Evolutionary conservation across 2,888 invertebrate genomes (phyloP).

Genomic region (Calephelis perditalis): DNA sequence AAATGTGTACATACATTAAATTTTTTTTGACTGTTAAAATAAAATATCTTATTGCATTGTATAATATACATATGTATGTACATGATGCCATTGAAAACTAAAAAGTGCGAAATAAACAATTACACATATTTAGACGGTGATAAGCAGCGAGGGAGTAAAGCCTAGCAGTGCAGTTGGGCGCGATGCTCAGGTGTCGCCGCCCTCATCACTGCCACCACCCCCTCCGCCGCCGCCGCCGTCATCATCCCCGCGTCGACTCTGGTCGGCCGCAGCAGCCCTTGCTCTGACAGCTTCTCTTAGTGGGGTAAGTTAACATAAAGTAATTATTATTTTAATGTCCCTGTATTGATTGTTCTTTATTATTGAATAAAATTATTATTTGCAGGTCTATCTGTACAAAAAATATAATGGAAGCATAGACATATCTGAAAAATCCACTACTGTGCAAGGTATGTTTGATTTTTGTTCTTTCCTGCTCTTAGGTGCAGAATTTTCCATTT

Average conservation of each 20-base stretch:
- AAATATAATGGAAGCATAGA: conserved; percentile 35
- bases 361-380: background rate
- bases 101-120: too few relatives aligned
- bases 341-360: background rate
- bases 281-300: conserved; percentile 58
- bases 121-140: conserved; percentile 37
- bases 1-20: too few relatives aligned
- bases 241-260: conserved; percentile 39
- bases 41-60: too few relatives aligned
- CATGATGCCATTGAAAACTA: too few relatives aligned
- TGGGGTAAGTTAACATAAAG: conserved; percentile 40
- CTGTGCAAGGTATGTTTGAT: background rate
- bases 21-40: too few relatives aligned
- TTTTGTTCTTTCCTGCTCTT: too few relatives aligned
- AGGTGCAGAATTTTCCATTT: too few relatives aligned
- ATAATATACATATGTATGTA: too few relatives aligned
- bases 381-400: conserved; percentile 52
- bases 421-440: background rate
- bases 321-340: background rate
- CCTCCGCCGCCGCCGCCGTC: conserved; percentile 38
- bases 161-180: conserved; percentile 3
- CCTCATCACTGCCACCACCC: conserved; percentile 20
- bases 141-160: conserved; percentile 25
- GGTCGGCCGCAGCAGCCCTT: conserved; percentile 50
- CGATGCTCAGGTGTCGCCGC: background rate